Percentiles rank a stretch among this genome's conserved stretches.
These are phyloP conservation scores for Cyrtonyx montezumae DNA, from an alignment of 2,113 vertebrate species.

Conservation along the genomic window DNA sequence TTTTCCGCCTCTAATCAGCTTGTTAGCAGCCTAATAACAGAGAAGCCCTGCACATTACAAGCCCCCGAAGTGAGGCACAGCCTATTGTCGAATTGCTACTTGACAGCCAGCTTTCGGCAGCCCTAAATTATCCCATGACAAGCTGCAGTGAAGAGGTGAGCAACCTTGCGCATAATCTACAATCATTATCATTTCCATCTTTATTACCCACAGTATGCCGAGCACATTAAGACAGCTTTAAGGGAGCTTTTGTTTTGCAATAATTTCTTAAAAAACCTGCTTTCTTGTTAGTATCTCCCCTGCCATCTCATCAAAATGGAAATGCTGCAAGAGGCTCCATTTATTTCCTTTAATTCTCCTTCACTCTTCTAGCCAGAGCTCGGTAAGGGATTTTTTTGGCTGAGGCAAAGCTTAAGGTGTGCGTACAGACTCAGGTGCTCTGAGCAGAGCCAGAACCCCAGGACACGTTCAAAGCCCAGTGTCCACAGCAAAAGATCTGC, in stretches of 20 bases:
- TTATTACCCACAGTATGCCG: constrained; percentile 77
- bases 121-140: constrained; percentile 80
- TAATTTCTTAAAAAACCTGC: constrained; percentile 71
- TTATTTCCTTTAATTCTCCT: constrained; percentile 63
- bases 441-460: background rate
- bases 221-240: constrained; percentile 74
- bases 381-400: background rate
- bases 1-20: constrained; percentile 71
- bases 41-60: constrained; percentile 51
- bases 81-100: constrained; percentile 68
- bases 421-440: background rate
- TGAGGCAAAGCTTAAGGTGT: background rate
- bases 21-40: constrained; percentile 74
- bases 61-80: constrained; percentile 59
- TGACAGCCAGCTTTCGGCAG: constrained; percentile 74
- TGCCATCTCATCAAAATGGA: constrained; percentile 75
- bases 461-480: rapidly evolving
- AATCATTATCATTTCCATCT: constrained; percentile 79
- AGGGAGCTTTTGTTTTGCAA: constrained; percentile 75
- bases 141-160: constrained; percentile 76
- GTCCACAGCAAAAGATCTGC: background rate
- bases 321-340: constrained; percentile 57
- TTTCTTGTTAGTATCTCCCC: constrained; percentile 75
- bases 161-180: constrained; percentile 79
- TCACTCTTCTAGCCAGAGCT: background rate